Conservation (phyloP, 1,140 invertebrate genomes). For the Ditylenchus dipsaci region DNA sequence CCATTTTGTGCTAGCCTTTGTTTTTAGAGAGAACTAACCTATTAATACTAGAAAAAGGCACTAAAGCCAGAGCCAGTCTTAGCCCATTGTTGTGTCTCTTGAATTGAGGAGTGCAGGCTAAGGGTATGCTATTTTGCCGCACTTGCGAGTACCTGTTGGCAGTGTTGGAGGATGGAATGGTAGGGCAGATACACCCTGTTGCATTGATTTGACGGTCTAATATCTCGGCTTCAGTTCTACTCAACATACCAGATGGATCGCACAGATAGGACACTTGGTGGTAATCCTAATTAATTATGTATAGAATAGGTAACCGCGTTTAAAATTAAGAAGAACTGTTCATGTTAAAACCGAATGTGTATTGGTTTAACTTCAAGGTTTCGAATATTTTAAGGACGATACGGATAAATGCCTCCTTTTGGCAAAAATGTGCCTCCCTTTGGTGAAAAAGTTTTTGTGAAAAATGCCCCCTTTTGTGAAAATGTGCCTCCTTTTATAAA, state of each 20-base stretch:
- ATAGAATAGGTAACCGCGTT: too few relatives aligned
- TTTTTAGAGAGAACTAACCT: conserved; percentile 1
- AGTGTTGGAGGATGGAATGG: not conserved
- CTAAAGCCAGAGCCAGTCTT: conserved; percentile 3
- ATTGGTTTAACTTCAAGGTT: too few relatives aligned
- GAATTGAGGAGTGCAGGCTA: not conserved
- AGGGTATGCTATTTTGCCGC: not conserved
- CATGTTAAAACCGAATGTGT: too few relatives aligned
- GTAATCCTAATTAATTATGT: not conserved
- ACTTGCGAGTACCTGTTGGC: not conserved
- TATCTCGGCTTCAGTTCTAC: conserved; percentile 25
- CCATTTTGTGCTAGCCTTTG: conserved; percentile 1
- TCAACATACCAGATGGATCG: conserved; percentile 23
- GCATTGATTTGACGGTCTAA: conserved; percentile 18
- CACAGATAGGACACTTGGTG: conserved; percentile 16
- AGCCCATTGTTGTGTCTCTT: conserved; percentile 10
- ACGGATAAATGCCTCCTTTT: too few relatives aligned
- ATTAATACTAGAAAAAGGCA: conserved; percentile 10
- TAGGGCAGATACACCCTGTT: conserved; percentile 5
- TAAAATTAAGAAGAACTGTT: too few relatives aligned
- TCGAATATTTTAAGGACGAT: too few relatives aligned
- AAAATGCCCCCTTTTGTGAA: too few relatives aligned
- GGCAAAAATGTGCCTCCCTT: too few relatives aligned
- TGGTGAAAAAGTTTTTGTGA: too few relatives aligned
- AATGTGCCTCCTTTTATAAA: too few relatives aligned